These are phyloP conservation scores for Cinclus cinclus DNA, from an alignment of 2,113 vertebrate genomes.

Conservation along the genomic window DNA sequence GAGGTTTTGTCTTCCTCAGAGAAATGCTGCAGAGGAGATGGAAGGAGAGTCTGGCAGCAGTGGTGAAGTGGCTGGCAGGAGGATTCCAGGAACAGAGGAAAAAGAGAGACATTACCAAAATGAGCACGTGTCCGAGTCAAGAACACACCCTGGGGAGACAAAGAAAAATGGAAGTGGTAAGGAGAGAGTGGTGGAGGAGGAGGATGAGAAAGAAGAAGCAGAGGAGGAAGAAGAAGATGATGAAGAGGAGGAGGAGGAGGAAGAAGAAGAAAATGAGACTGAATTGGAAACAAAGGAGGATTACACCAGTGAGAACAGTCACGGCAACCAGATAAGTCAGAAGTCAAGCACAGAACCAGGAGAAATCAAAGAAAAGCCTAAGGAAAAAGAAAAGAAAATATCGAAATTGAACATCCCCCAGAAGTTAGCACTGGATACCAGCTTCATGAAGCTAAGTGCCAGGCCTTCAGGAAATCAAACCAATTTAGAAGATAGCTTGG, in stretches of 20 bases:
- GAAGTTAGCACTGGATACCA: constrained; percentile 83
- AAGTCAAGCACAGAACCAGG: neutral
- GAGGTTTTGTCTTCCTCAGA: constrained; percentile 67
- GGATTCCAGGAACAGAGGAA: neutral
- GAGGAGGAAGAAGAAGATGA: neutral
- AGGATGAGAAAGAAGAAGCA: neutral
- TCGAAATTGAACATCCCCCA: constrained; percentile 89
- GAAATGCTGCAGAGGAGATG: neutral
- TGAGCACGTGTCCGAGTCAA: constrained; percentile 33
- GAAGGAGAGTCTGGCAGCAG: neutral
- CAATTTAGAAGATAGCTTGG: constrained; percentile 88
- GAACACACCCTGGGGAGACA: neutral
- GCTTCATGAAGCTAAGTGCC: constrained; percentile 88
- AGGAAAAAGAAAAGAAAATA: constrained; percentile 80
- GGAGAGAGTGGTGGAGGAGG: constrained; percentile 1
- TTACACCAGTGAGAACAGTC: neutral
- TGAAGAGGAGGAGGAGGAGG: neutral
- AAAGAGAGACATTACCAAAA: constrained; percentile 59
- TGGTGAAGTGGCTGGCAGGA: rapidly evolving
- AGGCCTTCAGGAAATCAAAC: constrained; percentile 95
- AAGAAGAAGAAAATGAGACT: constrained; percentile 30
- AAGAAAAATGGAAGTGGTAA: constrained; percentile 53
- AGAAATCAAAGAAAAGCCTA: constrained; percentile 54
- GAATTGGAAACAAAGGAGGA: neutral
- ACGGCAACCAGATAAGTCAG: neutral